phyloP scores from a whole-genome alignment of 2,888 invertebrate species.

The Auanema sp. region DNA sequence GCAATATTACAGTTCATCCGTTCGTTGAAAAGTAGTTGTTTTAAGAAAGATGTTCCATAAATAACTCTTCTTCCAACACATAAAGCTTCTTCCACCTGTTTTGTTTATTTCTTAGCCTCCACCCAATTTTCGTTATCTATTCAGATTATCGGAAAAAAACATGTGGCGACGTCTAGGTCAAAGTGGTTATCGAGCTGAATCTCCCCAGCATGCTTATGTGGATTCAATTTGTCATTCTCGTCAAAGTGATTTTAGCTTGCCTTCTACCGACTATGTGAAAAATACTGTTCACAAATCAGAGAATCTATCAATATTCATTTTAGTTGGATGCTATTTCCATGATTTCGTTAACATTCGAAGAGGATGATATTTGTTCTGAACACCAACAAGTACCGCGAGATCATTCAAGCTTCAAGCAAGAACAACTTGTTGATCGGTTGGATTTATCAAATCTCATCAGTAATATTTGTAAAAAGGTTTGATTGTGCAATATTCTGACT shows the following conservation, averaged over 20 bases:
- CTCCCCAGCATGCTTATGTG: conserved; percentile 6
- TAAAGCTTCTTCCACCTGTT: no score
- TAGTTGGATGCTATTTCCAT: conserved; percentile 14
- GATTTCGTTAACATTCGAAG: conserved; percentile 13
- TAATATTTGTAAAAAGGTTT: conserved; percentile 16
- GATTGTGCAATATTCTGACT: neutral
- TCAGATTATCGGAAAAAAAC: no score
- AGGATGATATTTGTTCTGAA: neutral
- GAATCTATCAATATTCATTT: neutral
- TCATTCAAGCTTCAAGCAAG: neutral
- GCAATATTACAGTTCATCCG: no score
- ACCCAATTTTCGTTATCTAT: no score
- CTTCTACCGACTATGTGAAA: neutral
- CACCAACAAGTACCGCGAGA: conserved; percentile 1
- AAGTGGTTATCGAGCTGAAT: conserved; percentile 17
- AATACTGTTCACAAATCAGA: no score
- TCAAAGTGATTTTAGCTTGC: neutral
- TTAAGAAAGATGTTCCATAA: neutral
- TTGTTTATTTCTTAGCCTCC: no score
- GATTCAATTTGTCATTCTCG: conserved; percentile 12
- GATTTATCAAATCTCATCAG: conserved; percentile 9
- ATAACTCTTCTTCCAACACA: neutral
- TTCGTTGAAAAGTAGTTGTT: no score
- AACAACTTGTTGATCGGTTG: conserved; percentile 8
- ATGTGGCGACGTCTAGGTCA: conserved; percentile 23